A percentile compares a stretch with the other conserved stretches of the same genome.
phyloP scores from a whole-genome alignment of 2,888 invertebrate genomes.

The Microdon myrmicae region DNA sequence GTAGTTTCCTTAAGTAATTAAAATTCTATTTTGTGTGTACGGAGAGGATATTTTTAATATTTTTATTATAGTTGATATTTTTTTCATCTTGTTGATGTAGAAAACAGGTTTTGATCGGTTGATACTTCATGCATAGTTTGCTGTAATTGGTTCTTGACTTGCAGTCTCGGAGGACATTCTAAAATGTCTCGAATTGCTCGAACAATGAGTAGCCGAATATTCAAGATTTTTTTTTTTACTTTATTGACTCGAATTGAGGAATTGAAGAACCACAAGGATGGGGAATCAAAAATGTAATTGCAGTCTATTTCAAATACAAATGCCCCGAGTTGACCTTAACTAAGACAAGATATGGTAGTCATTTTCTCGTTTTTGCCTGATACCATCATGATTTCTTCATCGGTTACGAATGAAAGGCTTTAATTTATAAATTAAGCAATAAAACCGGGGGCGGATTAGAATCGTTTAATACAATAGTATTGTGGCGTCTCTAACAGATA shows the following conservation, averaged over 20 bases:
- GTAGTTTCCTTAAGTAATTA: conserved; percentile 51
- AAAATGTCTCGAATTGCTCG: conserved; percentile 11
- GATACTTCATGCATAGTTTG: conserved; percentile 38
- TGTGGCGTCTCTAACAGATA: too few species aligned
- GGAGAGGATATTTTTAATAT: conserved; percentile 1
- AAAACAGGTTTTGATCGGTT: conserved; percentile 34
- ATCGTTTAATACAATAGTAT: too few species aligned
- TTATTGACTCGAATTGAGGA: conserved; percentile 2
- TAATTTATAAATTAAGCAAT: too few species aligned
- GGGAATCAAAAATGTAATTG: too few species aligned
- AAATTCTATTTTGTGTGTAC: conserved; percentile 26
- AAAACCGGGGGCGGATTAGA: too few species aligned
- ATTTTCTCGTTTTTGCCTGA: too few species aligned
- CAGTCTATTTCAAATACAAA: too few species aligned
- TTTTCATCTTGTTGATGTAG: conserved; percentile 1
- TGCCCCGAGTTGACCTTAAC: too few species aligned
- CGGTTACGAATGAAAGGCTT: too few species aligned
- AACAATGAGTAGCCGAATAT: conserved; percentile 19
- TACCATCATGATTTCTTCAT: too few species aligned
- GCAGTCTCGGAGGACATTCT: conserved; percentile 28
- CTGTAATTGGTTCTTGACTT: conserved; percentile 42
- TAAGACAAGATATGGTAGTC: too few species aligned
- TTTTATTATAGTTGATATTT: conserved; percentile 4
- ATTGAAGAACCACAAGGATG: too few species aligned
- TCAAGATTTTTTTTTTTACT: background rate